Evolutionary conservation across 2,113 vertebrate species (phyloP).

Genomic region (Xenopus laevis): DNA sequence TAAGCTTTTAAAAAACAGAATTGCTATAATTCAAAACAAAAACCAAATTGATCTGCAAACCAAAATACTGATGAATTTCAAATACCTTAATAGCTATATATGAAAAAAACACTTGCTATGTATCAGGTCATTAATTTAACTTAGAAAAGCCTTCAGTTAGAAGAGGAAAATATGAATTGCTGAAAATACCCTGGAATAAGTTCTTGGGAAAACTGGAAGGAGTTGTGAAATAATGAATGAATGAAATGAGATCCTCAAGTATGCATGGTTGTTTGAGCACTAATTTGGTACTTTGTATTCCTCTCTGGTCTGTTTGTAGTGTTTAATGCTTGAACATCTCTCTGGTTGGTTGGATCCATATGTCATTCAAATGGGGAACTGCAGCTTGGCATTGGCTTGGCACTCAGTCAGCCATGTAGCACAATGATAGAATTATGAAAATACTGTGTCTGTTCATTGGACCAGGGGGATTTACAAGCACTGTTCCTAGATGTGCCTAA

Average conservation of each 20-base stretch:
- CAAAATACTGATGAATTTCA: too few species aligned
- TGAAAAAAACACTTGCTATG: too few species aligned
- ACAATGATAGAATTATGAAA: slow-evolving; percentile 77
- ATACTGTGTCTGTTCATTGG: slow-evolving; percentile 76
- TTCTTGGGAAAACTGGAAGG: too few species aligned
- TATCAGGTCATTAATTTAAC: too few species aligned
- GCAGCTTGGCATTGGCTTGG: slow-evolving; percentile 65
- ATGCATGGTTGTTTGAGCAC: background rate
- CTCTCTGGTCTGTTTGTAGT: slow-evolving; percentile 68
- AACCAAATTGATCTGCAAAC: too few species aligned
- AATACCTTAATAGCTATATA: too few species aligned
- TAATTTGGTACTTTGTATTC: slow-evolving; percentile 69
- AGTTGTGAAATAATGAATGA: too few species aligned
- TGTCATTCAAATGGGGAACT: slow-evolving; percentile 82
- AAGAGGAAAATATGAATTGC: too few species aligned
- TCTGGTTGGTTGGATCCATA: slow-evolving; percentile 85
- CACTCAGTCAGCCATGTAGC: slow-evolving; percentile 65
- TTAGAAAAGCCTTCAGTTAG: too few species aligned
- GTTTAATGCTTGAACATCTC: slow-evolving; percentile 71
- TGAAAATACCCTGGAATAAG: too few species aligned
- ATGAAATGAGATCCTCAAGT: background rate
- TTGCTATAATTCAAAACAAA: too few species aligned
- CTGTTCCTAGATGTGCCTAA: slow-evolving; percentile 47
- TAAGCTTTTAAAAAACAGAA: too few species aligned
- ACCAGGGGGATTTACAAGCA: slow-evolving; percentile 71